Conservation (phyloP, 1,140 invertebrate species). For the Drosophila teissieri region DNA sequence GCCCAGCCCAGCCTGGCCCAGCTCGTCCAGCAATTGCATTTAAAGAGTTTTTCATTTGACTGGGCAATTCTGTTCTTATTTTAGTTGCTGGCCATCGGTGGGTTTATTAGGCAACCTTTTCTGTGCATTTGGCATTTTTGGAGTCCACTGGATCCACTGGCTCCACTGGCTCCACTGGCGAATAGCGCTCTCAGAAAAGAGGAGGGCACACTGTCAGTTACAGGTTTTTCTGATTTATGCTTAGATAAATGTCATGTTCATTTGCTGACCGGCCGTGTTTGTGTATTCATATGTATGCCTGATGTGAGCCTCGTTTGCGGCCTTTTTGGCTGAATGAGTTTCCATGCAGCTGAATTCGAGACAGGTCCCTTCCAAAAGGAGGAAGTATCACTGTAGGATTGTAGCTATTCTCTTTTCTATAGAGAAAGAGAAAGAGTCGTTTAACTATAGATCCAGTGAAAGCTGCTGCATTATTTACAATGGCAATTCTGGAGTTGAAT, state of each 20-base stretch:
- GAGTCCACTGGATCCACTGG: conserved; percentile 2
- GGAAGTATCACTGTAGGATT: too few relatives aligned
- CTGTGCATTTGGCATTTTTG: conserved; percentile 54
- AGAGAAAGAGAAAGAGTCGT: too few relatives aligned
- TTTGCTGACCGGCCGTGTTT: conserved; percentile 35
- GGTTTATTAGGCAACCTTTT: conserved; percentile 53
- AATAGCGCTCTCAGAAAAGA: conserved; percentile 11
- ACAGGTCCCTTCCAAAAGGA: neutral
- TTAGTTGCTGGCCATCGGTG: neutral
- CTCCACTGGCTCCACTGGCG: neutral
- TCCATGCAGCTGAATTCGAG: neutral
- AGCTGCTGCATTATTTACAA: too few relatives aligned
- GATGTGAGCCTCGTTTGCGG: neutral
- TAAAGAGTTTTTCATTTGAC: conserved; percentile 82
- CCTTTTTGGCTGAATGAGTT: conserved; percentile 26
- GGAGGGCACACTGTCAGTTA: conserved; percentile 38
- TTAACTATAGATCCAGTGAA: too few relatives aligned
- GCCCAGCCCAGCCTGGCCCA: conserved; percentile 45
- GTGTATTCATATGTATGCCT: conserved; percentile 6
- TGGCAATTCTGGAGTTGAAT: too few relatives aligned
- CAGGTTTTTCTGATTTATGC: conserved; percentile 61
- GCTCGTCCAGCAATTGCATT: conserved; percentile 63
- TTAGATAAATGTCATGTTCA: conserved; percentile 48
- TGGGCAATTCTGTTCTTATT: conserved; percentile 57
- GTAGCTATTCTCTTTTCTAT: neutral